A percentile compares a stretch with the other conserved stretches of the same genome.
Evolutionary conservation across 2,113 vertebrate species (phyloP).

Genomic region (Capreolus pygargus): DNA sequence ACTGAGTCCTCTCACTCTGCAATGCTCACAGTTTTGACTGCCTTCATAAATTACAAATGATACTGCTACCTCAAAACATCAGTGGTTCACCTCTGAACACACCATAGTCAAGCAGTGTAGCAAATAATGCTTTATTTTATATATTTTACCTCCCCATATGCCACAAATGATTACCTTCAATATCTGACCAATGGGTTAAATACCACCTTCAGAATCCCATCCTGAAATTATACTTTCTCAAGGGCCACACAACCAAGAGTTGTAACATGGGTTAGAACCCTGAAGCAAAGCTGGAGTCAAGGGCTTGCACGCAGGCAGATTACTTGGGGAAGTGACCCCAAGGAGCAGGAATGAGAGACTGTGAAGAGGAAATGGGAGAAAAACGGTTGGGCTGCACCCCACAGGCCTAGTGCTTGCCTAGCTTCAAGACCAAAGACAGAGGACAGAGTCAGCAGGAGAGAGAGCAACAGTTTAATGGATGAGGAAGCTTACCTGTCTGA

Average conservation of each 20-base stretch:
- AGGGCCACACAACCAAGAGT: not conserved
- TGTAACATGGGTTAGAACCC: rapidly evolving
- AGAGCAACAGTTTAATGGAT: not conserved
- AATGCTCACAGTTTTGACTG: not conserved
- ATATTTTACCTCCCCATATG: not conserved
- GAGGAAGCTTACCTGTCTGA: not conserved
- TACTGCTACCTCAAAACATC: not conserved
- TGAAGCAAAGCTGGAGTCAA: not conserved
- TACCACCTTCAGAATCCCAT: not conserved
- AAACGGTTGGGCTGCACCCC: not conserved
- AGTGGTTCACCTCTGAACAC: not conserved
- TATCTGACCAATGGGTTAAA: not conserved
- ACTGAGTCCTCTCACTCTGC: not conserved
- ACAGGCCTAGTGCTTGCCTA: not conserved
- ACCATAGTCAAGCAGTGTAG: not conserved
- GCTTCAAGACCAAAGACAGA: not conserved
- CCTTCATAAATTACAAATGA: not conserved
- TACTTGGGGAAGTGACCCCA: not conserved
- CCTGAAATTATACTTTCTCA: not conserved
- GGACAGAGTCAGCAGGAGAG: not conserved
- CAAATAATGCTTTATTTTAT: not conserved
- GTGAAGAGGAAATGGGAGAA: not conserved
- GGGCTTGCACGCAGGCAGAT: not conserved
- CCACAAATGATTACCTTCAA: not conserved
- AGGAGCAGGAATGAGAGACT: not conserved